These are phyloP conservation scores for Drosophila lini DNA, from an alignment of 1,140 invertebrate species.

Conservation along the genomic window DNA sequence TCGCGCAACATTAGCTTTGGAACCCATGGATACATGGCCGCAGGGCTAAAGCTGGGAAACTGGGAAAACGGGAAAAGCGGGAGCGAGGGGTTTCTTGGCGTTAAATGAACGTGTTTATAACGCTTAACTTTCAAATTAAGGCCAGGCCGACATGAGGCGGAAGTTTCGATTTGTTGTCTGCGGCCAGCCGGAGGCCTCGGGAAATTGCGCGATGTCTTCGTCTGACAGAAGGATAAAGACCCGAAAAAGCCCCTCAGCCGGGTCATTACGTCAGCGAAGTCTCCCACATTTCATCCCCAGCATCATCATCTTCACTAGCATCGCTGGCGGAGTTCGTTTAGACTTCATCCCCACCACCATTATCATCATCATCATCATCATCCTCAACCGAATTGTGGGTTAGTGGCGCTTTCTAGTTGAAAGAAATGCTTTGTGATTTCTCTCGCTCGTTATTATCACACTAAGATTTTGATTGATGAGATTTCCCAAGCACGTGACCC, in stretches of 20 bases:
- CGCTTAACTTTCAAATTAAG: constrained; percentile 79
- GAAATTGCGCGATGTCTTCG: constrained; percentile 62
- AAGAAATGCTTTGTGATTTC: constrained; percentile 77
- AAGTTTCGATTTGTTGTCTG: constrained; percentile 82
- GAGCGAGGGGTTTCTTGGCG: constrained; percentile 5
- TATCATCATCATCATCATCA: constrained; percentile 33
- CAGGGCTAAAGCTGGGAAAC: not conserved
- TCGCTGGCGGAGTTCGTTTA: constrained; percentile 2
- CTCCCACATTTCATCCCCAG: not conserved
- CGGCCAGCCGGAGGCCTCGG: constrained; percentile 50
- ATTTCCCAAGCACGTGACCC: constrained; percentile 44
- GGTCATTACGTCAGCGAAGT: constrained; percentile 55
- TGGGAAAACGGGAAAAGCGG: not conserved
- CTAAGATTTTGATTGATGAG: constrained; percentile 80
- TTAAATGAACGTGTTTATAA: constrained; percentile 80
- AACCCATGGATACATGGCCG: constrained; percentile 37
- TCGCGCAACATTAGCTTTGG: constrained; percentile 77
- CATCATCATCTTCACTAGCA: not conserved
- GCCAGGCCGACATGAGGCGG: constrained; percentile 62
- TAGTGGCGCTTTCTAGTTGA: constrained; percentile 60
- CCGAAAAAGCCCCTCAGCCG: constrained; percentile 37
- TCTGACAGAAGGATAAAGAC: constrained; percentile 45
- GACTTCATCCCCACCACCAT: constrained; percentile 14
- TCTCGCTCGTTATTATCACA: constrained; percentile 73
- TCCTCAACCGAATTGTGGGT: constrained; percentile 67